Conservation (phyloP, 2,113 vertebrate genomes). For the Cyphomyrus discorhynchus region DNA sequence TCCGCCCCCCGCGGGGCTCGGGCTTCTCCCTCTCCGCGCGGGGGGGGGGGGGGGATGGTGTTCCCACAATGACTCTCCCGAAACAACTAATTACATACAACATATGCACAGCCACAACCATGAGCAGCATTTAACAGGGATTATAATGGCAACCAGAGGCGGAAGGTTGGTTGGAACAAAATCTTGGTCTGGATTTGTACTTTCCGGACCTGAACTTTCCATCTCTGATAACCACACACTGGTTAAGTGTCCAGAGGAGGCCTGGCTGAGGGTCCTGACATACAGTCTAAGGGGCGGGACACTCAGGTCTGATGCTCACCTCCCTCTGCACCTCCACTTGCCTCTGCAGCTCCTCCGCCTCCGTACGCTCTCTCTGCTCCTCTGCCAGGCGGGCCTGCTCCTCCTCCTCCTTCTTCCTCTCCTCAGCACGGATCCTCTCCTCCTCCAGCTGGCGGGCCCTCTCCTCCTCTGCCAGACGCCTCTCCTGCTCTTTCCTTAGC, state of each 20-base stretch:
- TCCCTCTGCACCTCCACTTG: conserved; percentile 67
- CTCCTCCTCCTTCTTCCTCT: conserved; percentile 53
- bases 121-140: not conserved
- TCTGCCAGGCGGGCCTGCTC: conserved; percentile 58
- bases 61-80: not conserved
- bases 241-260: not conserved
- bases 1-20: too few species aligned
- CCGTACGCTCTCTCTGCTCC: conserved; percentile 54
- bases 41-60: too few species aligned
- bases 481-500: conserved; percentile 63
- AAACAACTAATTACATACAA: not conserved
- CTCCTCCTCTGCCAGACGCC: conserved; percentile 58
- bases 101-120: not conserved
- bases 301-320: conserved; percentile 39
- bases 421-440: conserved; percentile 57
- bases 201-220: not conserved
- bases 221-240: not conserved
- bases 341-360: conserved; percentile 66
- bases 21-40: conserved; percentile 71
- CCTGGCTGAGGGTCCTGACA: not conserved
- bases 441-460: conserved; percentile 51
- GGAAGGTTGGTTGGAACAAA: not conserved
- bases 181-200: not conserved
- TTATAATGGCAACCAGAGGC: not conserved
- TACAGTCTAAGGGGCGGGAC: not conserved